Base-by-base conservation (phyloP, 2,888 invertebrate genomes). In the Ctena decussata region DNA sequence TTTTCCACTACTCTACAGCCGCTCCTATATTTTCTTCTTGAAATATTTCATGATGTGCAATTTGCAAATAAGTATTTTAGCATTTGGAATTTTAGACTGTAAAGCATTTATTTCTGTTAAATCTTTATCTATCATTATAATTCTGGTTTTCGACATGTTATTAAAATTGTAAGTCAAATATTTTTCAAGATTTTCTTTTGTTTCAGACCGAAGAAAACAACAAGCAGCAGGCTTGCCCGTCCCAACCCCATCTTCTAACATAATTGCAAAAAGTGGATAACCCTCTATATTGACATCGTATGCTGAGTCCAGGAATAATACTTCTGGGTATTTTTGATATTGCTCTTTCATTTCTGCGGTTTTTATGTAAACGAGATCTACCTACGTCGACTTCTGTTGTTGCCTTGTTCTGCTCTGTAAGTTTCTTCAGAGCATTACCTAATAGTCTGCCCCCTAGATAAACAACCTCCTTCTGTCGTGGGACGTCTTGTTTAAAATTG, bases 41-140 rank as follows among this genome's bases (percentile, higher is more conserved):
- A 72, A 72, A 41, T 72, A 72, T 44, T 72, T 72, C 41, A 41
- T 72, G 1, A 72, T 44, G n/a, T 72, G 72, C 5, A 72, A 72
- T 18, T 72, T 72, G 30, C 72, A 72, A 5, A 72, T 15, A 8
- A 72, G 41, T 44, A 72, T 72, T 27, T 72, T 72, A 6, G 72
- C 72, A 6, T 72, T 12, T 21, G 72, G 72, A 6, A 72, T 11
- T 72, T 72, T 72, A 3, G 5, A 12, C 21, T 46, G 39, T 44
- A 72, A 44, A 3, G 44, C 41, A 21, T 46, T 46, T 24, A 72
- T 41, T 11, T 27, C 24, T 12, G 41, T 27, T n/a, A 72, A 44
- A 46, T 72, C 46, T 18, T 72, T 72, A 30, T 72, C 72, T 8
- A 72, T 44, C 72, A 72, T 72, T 15, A 72, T 24, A 41, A 72